Evolutionary conservation across 2,888 invertebrate genomes (phyloP), one percentile per base, ranked within the genome.

Genomic region (Pyralis farinalis): DNA sequence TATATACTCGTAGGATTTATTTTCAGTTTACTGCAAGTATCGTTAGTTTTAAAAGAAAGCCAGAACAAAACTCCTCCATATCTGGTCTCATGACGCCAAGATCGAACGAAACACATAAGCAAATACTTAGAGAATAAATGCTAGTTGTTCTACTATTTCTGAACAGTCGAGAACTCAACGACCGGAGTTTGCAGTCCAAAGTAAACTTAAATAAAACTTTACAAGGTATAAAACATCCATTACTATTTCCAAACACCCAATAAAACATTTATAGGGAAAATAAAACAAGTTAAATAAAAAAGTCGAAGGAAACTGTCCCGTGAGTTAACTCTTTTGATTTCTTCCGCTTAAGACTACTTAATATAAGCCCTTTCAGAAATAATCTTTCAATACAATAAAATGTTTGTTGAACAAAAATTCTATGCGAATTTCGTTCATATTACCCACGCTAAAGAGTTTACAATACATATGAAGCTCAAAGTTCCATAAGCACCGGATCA

Each of bases 191-290:
- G 27, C 34, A 39, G 37, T 47, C 37, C 49, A 55, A 51, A 42
- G 51, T 47, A 49, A 56, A 63, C 57, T 57, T 57, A 56, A 60
- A 42, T 57, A n/a, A n/a, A n/a, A n/a, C n/a, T 47, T 43, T 44
- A 55, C 54, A 49, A 53, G 49, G 47, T 50, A 55, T 41, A 40
- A 42, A 29, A 43, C 31, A 41, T 37, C 25, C 12, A 16, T 25
- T 60, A 20, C 27, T 27, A 16, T 29, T 60, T 37, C 16, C 55
- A 53, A 56, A 64, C 61, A 62, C 58, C 67, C 59, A 64, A 69
- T 70, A 69, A 71, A 71, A 71, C 69, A 72, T 70, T 70, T 65
- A 68, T 58, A 58, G 62, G 57, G 52, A 56, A 62, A 60, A 62
- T 63, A 43, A 58, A 62, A 56, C 51, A 58, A 59, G 52, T 60